Evolutionary conservation across 2,888 invertebrate genomes (phyloP), one percentile per base, ranked within the genome.

Genomic region (Ennomos erosarius): DNA sequence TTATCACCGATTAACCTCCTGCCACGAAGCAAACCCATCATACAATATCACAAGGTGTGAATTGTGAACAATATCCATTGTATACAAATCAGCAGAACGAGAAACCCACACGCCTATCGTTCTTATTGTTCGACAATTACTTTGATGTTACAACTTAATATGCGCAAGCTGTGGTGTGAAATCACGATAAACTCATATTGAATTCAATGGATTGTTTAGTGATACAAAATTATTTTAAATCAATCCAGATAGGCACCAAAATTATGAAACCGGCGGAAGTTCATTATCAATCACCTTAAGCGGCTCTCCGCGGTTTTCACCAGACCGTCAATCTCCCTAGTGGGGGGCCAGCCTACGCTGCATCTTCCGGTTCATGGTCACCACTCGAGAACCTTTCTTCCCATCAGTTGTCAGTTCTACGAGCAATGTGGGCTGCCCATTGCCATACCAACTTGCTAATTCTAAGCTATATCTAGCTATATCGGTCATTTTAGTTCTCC

Each of bases 21-120:
- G 55, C 62, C 68, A 65, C 59, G 70, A 59, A 71, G 67, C 64
- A 57, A 57, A 58, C 57, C 59, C 49, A 54, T 40, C 26, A 4
- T 26, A 26, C 26, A 26, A 26, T 26, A 26, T 26, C 50, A 33
- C 40, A 45, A 53, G 54, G 59, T 60, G 65, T 61, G 69, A 76
- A 26, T 26, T 26, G 26, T 26, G 26, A 85, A 90, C 90, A 90
- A 91, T 90, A 89, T 79, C 82, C 90, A 91, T 91, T 91, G 90
- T 91, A 88, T 90, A 90, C 91, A 91, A 91, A 91, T 90, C 80
- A 86, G 80, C 44, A 53, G 59, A 61, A 61, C 52, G 10, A 53
- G 34, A 35, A 43, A 33, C 68, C 60, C 62, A 63, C 63, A 58
- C 64, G 63, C 62, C 66, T 64, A 67, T 69, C 60, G 57, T 48